These are phyloP conservation scores for Amiota minor DNA, from an alignment of 2,888 invertebrate genomes.

Conservation along the genomic window DNA sequence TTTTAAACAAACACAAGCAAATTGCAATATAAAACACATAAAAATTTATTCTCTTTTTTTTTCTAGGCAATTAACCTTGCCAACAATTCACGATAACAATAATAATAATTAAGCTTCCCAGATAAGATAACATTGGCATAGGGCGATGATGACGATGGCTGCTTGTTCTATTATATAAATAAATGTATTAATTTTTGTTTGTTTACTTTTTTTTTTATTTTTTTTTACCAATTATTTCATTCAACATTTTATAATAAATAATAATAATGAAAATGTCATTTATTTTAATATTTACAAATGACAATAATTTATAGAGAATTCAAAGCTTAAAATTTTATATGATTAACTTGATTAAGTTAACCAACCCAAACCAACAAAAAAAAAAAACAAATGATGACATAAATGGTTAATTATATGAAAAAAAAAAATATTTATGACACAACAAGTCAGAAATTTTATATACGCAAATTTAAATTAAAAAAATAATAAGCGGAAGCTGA, in stretches of 20 bases:
- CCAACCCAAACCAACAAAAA: neutral
- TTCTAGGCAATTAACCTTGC: too few species aligned
- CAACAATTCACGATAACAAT: too few species aligned
- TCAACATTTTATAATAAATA: slow-evolving; percentile 1
- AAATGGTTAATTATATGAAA: slow-evolving; percentile 1
- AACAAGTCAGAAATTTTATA: neutral
- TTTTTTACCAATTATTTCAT: too few species aligned
- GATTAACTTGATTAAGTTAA: neutral
- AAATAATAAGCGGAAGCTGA: neutral
- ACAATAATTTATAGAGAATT: neutral
- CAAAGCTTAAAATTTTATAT: neutral
- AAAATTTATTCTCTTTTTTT: too few species aligned
- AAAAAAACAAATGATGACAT: neutral
- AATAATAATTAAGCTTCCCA: too few species aligned
- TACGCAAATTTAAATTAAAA: neutral
- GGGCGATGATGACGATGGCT: too few species aligned
- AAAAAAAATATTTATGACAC: neutral
- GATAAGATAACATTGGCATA: too few species aligned
- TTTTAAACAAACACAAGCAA: too few species aligned
- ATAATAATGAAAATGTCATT: neutral
- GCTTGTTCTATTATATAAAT: too few species aligned
- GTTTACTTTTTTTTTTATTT: too few species aligned
- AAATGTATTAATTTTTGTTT: too few species aligned
- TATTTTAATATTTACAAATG: neutral
- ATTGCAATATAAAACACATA: too few species aligned